These are phyloP conservation scores for Leuciscus waleckii DNA, from an alignment of 2,797 vertebrate species.

Conservation along the genomic window DNA sequence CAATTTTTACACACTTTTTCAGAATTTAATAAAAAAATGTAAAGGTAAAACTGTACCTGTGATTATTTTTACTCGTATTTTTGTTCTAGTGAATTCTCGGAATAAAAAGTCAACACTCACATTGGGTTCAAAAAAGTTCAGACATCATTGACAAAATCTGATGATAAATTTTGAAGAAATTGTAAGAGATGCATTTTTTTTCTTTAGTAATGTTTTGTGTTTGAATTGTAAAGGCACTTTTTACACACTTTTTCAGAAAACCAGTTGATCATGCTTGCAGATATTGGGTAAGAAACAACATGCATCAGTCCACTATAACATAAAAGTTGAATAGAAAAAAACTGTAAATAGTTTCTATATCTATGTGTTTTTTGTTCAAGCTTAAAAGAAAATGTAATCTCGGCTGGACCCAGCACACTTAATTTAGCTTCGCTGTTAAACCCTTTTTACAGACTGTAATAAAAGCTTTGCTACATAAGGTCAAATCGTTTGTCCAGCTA, in stretches of 20 bases:
- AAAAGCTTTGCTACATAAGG: slow-evolving; percentile 29
- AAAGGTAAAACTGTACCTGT: neutral
- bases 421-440: slow-evolving; percentile 32
- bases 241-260: neutral
- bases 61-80: neutral
- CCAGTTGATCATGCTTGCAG: neutral
- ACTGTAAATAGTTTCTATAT: neutral
- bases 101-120: neutral
- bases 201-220: neutral
- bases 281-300: neutral
- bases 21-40: neutral
- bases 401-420: neutral
- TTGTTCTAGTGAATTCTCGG: neutral
- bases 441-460: slow-evolving; percentile 20
- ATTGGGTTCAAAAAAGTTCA: no score
- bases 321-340: neutral
- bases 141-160: neutral
- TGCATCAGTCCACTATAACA: neutral
- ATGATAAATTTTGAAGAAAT: neutral
- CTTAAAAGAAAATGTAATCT: neutral
- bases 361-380: neutral
- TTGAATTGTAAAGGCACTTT: neutral
- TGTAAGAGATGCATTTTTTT: neutral
- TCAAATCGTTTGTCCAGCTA: slow-evolving; percentile 29
- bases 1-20: neutral